A percentile compares a stretch with the other conserved stretches of the same genome.
These are phyloP conservation scores for Butorides virescens DNA, from an alignment of 2,113 vertebrate species.

Conservation along the genomic window DNA sequence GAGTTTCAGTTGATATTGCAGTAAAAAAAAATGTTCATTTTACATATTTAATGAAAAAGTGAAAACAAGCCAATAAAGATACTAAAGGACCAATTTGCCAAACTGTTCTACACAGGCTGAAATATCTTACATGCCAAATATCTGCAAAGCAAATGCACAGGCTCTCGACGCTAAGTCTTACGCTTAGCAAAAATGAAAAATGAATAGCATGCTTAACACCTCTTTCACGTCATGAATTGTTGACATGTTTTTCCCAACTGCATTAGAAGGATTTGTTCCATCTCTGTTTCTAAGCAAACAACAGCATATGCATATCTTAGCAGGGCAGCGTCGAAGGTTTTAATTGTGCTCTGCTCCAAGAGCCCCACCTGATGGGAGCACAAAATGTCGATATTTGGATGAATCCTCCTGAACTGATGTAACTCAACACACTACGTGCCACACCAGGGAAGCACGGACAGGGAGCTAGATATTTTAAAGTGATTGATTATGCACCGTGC, in stretches of 20 bases:
- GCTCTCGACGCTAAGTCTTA: background rate
- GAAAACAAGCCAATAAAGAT: constrained; percentile 57
- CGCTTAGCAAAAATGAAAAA: background rate
- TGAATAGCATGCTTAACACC: background rate
- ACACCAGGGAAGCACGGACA: background rate
- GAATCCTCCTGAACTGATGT: background rate
- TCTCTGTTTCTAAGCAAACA: background rate
- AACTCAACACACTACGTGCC: background rate
- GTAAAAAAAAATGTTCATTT: constrained; percentile 37
- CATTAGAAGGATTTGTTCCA: background rate
- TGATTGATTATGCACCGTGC: constrained; percentile 20
- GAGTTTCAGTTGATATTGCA: constrained; percentile 29
- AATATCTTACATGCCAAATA: background rate
- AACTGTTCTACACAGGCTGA: background rate
- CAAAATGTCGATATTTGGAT: background rate
- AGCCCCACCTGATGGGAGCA: background rate
- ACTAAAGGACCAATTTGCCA: constrained; percentile 35
- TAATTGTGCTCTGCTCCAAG: background rate
- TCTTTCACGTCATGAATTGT: background rate
- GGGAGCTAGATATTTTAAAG: background rate
- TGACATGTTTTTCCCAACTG: background rate
- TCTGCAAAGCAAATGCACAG: background rate
- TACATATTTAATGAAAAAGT: constrained; percentile 59
- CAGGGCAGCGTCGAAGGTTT: background rate
- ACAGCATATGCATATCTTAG: background rate